Evolutionary conservation across 2,888 invertebrate genomes (phyloP), one percentile per base, ranked within the genome.

Genomic region (Hoplodrina ambigua): DNA sequence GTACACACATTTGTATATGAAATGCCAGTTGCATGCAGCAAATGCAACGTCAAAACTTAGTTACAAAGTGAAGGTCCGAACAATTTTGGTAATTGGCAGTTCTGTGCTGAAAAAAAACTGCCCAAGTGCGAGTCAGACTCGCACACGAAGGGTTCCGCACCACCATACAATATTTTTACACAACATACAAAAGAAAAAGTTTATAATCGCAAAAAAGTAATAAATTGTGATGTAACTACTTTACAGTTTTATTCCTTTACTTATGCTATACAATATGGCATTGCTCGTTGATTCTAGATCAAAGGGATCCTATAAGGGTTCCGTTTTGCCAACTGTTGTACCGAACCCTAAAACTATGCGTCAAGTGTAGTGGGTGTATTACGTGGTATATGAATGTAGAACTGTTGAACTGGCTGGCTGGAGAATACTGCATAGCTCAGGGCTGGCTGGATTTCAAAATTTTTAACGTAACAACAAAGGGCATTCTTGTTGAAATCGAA

Each of bases 11-110:
- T 53, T 71, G 41, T 72, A 56, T 52, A 52, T 52, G 25, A 58
- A 62, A 41, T 64, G 56, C 60, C 67, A 62, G 67, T 56, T 64
- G 66, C 25, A 25, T 25, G 25, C 25, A 25, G 25, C 55, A 46
- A 67, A 49, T 55, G 62, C 50, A 69, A 41, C 61, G 62, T 63
- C 60, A 60, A 63, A 76, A 74, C 67, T 74, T 62, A 30, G 71
- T 80, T 69, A 68, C 41, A 68, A 55, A 69, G 58, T 59, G 61
- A 56, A 66, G 65, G 52, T 57, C 59, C 61, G 58, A 60, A 69
- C 62, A 57, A 62, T 74, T 72, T 78, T 53, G 50, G 57, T 80
- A 75, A 75, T 78, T 78, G 66, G 57, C 53, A 54, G 53, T 60
- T 60, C 49, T 60, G 50, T 52, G 37, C 41, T 54, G 61, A 4